Conservation (phyloP, 30 jellyfish, hydroid and myxozoan species). For the Pseudorhiza aurosa region DNA sequence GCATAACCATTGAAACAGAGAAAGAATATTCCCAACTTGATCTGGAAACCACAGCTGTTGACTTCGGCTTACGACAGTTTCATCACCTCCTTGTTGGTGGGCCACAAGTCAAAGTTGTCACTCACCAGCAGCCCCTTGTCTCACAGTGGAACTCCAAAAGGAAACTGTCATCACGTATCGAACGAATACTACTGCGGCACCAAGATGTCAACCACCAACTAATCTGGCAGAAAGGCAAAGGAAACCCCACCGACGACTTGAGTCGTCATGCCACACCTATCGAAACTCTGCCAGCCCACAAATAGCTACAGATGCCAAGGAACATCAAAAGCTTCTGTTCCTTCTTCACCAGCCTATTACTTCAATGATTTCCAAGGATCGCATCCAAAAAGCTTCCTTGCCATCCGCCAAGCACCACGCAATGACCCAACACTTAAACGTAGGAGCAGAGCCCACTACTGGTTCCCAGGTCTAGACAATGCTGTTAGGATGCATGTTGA, state of each 20-base stretch:
- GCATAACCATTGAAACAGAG: constrained; percentile 46
- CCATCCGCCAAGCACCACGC: constrained; percentile 19
- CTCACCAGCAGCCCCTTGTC: constrained; percentile 3
- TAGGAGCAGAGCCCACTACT: constrained; percentile 8
- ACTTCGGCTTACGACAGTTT: neutral
- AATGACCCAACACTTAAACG: constrained; percentile 23
- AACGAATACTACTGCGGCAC: constrained; percentile 10
- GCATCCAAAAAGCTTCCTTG: constrained; percentile 11
- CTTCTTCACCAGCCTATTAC: constrained; percentile 26
- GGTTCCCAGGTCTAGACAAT: constrained; percentile 26
- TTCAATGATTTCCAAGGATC: constrained; percentile 10
- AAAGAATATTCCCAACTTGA: constrained; percentile 36
- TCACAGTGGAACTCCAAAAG: neutral
- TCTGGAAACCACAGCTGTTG: constrained; percentile 5
- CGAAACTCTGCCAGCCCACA: neutral
- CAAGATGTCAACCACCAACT: constrained; percentile 6
- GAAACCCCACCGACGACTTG: constrained; percentile 7
- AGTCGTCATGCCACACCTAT: constrained; percentile 42
- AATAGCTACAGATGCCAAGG: neutral
- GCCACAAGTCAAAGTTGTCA: neutral
- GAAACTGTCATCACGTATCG: neutral
- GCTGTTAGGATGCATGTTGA: neutral
- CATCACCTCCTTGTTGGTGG: constrained; percentile 12
- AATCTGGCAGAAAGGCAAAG: constrained; percentile 22
- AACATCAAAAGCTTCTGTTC: neutral